Base-by-base conservation (phyloP, 2,797 vertebrate genomes). In the Euthynnus affinis region DNA sequence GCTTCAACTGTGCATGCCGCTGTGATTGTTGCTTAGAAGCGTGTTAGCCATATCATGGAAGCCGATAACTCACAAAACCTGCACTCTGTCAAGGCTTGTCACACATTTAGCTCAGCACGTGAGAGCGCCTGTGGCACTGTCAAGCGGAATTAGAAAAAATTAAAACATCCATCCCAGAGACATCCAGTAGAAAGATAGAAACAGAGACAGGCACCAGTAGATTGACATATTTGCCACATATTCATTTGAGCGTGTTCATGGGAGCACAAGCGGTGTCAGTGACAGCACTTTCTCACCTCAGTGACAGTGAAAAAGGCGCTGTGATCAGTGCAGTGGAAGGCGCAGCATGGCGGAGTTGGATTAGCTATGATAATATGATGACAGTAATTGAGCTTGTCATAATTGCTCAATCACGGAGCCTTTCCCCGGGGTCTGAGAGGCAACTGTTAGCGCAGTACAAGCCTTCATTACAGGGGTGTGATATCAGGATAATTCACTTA, bases 371-470 rank as follows among this genome's bases (percentile, higher is more conserved):
- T 95, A 95, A 95, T 92, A 93, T 92, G 94, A 92, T 94, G 94
- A 94, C 93, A 94, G 94, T 95, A 95, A 95, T 95, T 95, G 94
- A 94, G 92, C 93, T 94, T 88, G 91, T 94, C 92, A 93, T 94
- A 95, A 95, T 95, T 95, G 93, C 90, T 94, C 93, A 94, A 93
- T 95, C 94, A 94, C 85, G 3, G 87, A 88, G 89, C 78, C 87
- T 91, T 87, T 92, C 92, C 93, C 93, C 53, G 61, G 93, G 93
- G 93, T 90, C 89, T 91, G 85, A 78, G 85, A 93, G 86, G 89
- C 85, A 91, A 91, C 91, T 84, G 90, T 91, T 88, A 83, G 81
- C 27, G 85, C 82, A 55, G 88, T 84, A 90, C 88, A 88, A 89
- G 89, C 88, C 85, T 90, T 92, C 93, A 94, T 94, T 93, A 94